Evolutionary conservation across 2,888 invertebrate species (phyloP).

Genomic region (Malacosoma neustria): DNA sequence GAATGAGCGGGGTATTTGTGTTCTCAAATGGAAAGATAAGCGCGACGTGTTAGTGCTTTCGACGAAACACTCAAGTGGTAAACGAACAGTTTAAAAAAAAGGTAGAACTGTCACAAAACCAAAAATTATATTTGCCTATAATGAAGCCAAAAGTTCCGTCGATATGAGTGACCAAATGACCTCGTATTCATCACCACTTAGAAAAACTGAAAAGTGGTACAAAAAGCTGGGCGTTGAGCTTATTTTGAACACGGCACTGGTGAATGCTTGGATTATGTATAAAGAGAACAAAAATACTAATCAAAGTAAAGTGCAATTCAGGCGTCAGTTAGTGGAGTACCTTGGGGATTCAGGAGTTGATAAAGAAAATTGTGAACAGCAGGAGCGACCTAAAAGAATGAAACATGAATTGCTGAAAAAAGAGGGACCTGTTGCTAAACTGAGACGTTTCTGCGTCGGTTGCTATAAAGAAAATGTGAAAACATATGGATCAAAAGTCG

Average conservation of each 20-base stretch:
- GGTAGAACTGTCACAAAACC: slow-evolving; percentile 18
- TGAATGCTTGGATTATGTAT: no score
- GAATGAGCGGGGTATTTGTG: slow-evolving; percentile 22
- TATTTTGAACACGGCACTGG: slow-evolving; percentile 24
- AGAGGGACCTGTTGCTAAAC: slow-evolving; percentile 5
- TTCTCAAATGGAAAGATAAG: slow-evolving; percentile 22
- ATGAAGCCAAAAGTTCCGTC: slow-evolving; percentile 28
- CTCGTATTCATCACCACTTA: no score
- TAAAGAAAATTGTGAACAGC: no score
- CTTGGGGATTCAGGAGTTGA: no score
- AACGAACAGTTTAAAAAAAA: slow-evolving; percentile 13
- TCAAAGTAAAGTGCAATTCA: slow-evolving; percentile 7
- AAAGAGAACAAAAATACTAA: slow-evolving; percentile 12
- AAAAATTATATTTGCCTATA: slow-evolving; percentile 24
- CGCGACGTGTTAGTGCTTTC: slow-evolving; percentile 21
- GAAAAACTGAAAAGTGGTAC: slow-evolving; percentile 34
- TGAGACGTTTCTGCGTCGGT: no score
- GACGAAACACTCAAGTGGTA: slow-evolving; percentile 24
- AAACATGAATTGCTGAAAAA: slow-evolving; percentile 9
- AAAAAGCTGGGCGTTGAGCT: slow-evolving; percentile 29
- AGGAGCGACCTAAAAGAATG: slow-evolving; percentile 12
- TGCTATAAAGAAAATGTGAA: no score
- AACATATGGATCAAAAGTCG: slow-evolving; percentile 4
- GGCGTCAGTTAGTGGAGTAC: no score
- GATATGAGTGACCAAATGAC: no score